Base-by-base conservation (phyloP, 1,140 invertebrate genomes). In the Penaeus japonicus region DNA sequence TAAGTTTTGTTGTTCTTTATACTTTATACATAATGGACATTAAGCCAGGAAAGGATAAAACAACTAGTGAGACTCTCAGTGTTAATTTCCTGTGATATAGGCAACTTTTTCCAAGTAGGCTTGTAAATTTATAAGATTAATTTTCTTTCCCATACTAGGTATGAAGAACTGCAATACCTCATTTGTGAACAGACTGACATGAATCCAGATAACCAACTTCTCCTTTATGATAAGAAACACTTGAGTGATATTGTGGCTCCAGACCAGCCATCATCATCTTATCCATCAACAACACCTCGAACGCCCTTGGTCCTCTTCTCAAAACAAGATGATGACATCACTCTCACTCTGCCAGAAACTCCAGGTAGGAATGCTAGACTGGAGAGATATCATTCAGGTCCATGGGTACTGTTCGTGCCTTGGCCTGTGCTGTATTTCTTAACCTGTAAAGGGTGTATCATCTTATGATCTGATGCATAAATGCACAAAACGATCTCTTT, bases 311-410 rank as follows among this genome's bases (percentile, higher is more conserved):
- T 97, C 92, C 92, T 98, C 24, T 97, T 97, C 91, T 97, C 96
- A 91, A 95, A 95, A 91, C 97, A 97, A 91, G 96, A 97, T 91
- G 97, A 97, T 91, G 97, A 97, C 92, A 95, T 98, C 4, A 93
- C 94, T 87, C 92, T 96, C 4, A 87, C 87, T 54, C 85, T 90
- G 0, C 87, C 90, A 73, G 85, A 90, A 62, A 86, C 88, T 35
- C 91, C 91, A 79, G 79, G 90, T 89, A 32, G 47, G 47, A 5
- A 15, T 47, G 47, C 4, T 1, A 47, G 47, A 47, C 10, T 47
- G 47, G n/a, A n/a, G n/a, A n/a, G n/a, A n/a, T n/a, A n/a, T n/a
- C n/a, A n/a, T n/a, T 7, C 5, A 4, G 5, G 47, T 7, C 47
- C 10, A 47, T 12, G 47, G 47, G 15, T 47, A 47, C 10, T 12